Evolutionary conservation across 2,888 invertebrate species (phyloP), one percentile per base, ranked within the genome.

Genomic region (Rapana venosa): DNA sequence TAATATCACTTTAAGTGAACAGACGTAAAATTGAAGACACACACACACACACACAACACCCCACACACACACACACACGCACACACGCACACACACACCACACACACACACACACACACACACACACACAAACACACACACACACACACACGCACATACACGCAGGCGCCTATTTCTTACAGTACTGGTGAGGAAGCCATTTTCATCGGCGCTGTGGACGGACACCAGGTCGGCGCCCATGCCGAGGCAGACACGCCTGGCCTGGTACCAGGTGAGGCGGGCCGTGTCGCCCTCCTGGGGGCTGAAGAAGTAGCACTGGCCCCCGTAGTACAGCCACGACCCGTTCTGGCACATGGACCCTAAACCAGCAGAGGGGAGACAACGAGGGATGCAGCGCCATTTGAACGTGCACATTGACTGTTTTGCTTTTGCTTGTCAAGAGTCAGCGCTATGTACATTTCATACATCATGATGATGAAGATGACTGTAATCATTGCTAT

Each of bases 201-300:
- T 94, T 70, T 94, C 94, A 74, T 92, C 91, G n/a, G 87, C 87
- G 56, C 91, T 90, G 84, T 93, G 93, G 0, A 95, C 92, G 77
- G 94, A 94, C 70, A 92, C 92, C 15, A 95, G 92, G 26, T 93
- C 92, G 1, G 93, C 93, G 2, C 92, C 91, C 56, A 91, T 47
- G 6, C 88, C 85, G 61, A 92, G 90, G 86, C 95, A 95, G 36
- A 91, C 92, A 8, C 88, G 81, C 47, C 92, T 90, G 1, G 94
- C 93, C 30, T 93, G 92, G 87, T 93, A 93, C 93, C 94, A 95
- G 1, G 91, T 90, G 58, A 88, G 35, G 11, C 88, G 84, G 0
- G 93, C 89, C 36, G 88, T 90, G 20, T 89, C 84, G 0, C 94
- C 94, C 20, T 90, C 90, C 35, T 89, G 17, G 0, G 93, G 92